phyloP scores from a whole-genome alignment of 2,888 invertebrate species.

The Callosobruchus maculatus region DNA sequence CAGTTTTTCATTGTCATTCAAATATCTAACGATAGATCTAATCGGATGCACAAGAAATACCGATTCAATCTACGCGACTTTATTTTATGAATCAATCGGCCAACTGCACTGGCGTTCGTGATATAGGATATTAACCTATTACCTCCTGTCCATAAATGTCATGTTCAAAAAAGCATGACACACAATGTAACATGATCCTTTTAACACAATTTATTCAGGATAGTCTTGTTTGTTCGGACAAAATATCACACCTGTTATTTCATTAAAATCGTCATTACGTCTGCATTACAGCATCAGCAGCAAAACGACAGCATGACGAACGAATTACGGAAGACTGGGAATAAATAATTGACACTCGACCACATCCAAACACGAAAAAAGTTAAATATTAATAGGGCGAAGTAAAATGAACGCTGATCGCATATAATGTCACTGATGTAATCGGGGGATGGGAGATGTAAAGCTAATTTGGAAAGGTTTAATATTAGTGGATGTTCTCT shows the following conservation, averaged over 20 bases:
- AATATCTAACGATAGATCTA: too few species aligned
- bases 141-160: neutral
- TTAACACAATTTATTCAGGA: neutral
- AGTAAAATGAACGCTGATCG: neutral
- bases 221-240: neutral
- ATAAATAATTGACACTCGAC: neutral
- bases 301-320: neutral
- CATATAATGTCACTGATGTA: neutral
- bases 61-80: too few species aligned
- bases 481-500: neutral
- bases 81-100: neutral
- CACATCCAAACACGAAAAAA: neutral
- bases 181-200: neutral
- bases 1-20: too few species aligned
- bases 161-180: neutral
- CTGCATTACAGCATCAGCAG: neutral
- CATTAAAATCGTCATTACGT: neutral
- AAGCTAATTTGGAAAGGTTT: neutral
- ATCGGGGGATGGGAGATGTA: neutral
- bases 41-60: too few species aligned
- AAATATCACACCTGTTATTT: neutral
- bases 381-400: neutral
- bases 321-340: neutral
- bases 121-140: too few species aligned
- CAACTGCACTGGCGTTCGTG: neutral